Conservation (phyloP, 2,113 vertebrate genomes). For the Lophochroa leadbeateri region DNA sequence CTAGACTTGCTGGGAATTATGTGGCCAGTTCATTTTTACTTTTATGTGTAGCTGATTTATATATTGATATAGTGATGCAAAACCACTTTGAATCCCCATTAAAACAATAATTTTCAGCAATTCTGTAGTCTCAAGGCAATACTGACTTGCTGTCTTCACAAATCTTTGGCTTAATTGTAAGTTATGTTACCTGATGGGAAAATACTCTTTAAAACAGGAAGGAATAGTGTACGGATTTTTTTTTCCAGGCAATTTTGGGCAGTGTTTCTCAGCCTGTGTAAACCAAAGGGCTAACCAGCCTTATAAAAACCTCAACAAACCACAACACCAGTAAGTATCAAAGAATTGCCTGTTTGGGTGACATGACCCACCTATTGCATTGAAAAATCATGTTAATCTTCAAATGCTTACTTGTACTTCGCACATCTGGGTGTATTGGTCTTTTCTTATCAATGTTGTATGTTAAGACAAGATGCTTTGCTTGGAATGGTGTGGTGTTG, state of each 20-base stretch:
- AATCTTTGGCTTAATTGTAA: conserved; percentile 17
- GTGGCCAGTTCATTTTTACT: not conserved
- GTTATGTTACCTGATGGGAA: conserved; percentile 42
- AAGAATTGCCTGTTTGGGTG: not conserved
- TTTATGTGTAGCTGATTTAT: conserved; percentile 31
- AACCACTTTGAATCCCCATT: not conserved
- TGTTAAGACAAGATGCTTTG: not conserved
- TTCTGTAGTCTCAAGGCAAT: conserved; percentile 23
- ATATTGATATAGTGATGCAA: conserved; percentile 2
- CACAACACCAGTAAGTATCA: not conserved
- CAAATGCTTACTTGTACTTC: not conserved
- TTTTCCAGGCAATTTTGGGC: not conserved
- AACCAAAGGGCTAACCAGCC: not conserved
- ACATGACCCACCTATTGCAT: not conserved
- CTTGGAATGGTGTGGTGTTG: not conserved
- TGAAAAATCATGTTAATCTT: not conserved
- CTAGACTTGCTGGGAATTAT: not conserved
- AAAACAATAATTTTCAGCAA: conserved; percentile 43
- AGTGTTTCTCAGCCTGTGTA: not conserved
- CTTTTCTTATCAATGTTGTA: not conserved
- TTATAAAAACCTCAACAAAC: not conserved
- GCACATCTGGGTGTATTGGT: not conserved
- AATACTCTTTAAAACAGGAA: not conserved
- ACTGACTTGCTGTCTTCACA: not conserved
- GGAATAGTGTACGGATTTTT: not conserved